phyloP scores from a whole-genome alignment of 2,113 vertebrate genomes.

The Setophaga kirtlandii region DNA sequence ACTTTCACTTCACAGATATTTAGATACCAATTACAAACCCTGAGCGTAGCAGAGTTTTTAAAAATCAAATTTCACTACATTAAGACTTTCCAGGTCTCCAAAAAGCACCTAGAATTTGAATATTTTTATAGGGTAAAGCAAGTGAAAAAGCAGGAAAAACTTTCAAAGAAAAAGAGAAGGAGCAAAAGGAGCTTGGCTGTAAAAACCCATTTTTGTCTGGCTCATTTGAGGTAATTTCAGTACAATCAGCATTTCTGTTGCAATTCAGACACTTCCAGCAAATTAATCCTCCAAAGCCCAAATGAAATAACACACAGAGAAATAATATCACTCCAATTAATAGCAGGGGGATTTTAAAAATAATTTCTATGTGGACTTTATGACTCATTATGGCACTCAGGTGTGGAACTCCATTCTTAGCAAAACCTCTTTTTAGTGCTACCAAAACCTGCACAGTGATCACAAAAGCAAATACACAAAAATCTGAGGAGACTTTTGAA shows the following conservation, averaged over 20 bases:
- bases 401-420: no score
- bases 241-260: not conserved
- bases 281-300: not conserved
- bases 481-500: not conserved
- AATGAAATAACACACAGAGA: not conserved
- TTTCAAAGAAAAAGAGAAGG: not conserved
- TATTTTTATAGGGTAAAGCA: not conserved
- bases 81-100: not conserved
- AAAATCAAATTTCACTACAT: not conserved
- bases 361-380: not conserved
- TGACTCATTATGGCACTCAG: not conserved
- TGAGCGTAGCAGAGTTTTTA: rapidly evolving
- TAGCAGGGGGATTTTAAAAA: not conserved
- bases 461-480: not conserved
- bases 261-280: not conserved
- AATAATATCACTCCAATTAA: not conserved
- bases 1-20: not conserved
- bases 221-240: not conserved
- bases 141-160: not conserved
- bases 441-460: not conserved
- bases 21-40: not conserved
- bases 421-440: not conserved
- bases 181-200: not conserved
- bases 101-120: not conserved
- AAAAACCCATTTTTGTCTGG: not conserved